Evolutionary conservation across 2,888 invertebrate genomes (phyloP).

Genomic region (Andrena bicolor): DNA sequence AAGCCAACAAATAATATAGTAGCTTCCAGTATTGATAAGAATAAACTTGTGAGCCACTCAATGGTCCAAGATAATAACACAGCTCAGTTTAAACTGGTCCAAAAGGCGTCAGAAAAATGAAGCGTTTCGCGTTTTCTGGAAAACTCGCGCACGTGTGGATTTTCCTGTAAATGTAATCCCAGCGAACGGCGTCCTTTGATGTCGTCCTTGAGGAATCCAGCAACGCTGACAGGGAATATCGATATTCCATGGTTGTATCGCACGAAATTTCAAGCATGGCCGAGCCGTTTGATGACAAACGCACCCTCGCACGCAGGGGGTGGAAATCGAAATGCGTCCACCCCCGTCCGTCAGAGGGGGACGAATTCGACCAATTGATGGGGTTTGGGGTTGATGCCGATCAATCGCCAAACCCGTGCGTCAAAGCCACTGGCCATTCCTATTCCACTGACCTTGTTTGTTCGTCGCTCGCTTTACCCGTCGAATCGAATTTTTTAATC

Average conservation of each 20-base stretch:
- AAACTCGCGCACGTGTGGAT: constrained; percentile 19
- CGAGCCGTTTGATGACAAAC: constrained; percentile 79
- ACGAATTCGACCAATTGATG: constrained; percentile 79
- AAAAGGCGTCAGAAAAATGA: not conserved
- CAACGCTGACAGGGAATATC: constrained; percentile 67
- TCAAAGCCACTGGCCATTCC: constrained; percentile 65
- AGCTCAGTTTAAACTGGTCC: not conserved
- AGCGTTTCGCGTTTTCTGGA: constrained; percentile 10
- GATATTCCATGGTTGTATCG: constrained; percentile 75
- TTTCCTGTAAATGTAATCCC: constrained; percentile 44
- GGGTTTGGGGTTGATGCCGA: constrained; percentile 69
- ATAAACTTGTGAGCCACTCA: not conserved
- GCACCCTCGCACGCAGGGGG: constrained; percentile 73
- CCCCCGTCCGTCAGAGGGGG: constrained; percentile 68
- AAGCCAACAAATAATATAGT: not conserved
- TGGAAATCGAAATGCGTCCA: constrained; percentile 74
- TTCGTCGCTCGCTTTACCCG: constrained; percentile 58
- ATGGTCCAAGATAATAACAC: not conserved
- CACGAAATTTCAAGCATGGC: constrained; percentile 79
- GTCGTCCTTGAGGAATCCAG: constrained; percentile 71
- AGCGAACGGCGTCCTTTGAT: constrained; percentile 67
- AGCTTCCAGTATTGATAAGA: not conserved
- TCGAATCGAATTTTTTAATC: constrained; percentile 49
- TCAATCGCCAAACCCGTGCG: constrained; percentile 77
- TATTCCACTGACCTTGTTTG: constrained; percentile 76